Conservation (phyloP, 2,797 vertebrate species). For the Poecilia picta region DNA sequence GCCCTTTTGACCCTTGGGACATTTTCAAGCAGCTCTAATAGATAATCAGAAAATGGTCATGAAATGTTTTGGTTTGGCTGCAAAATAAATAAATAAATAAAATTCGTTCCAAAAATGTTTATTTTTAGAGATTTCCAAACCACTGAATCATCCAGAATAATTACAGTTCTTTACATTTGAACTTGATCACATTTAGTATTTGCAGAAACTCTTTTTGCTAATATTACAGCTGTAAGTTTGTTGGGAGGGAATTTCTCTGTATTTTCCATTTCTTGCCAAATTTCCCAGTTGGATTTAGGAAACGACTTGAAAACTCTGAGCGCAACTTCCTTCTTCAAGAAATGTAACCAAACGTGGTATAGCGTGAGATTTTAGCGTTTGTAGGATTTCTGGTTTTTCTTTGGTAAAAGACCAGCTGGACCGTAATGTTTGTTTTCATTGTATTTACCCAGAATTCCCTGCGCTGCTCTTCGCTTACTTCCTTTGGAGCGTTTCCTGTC, state of each 20-base stretch:
- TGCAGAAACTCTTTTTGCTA: background rate
- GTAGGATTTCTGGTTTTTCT: too few relatives aligned
- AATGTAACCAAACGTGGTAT: too few relatives aligned
- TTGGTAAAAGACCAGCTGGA: too few relatives aligned
- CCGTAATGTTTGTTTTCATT: too few relatives aligned
- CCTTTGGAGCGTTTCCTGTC: too few relatives aligned
- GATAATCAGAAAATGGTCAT: background rate
- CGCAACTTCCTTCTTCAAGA: too few relatives aligned
- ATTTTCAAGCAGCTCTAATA: background rate
- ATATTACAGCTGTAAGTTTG: background rate
- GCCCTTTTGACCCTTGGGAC: constrained; percentile 2
- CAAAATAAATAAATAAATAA: background rate
- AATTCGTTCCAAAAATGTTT: background rate
- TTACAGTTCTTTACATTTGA: background rate
- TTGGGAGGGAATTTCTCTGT: background rate
- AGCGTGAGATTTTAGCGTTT: too few relatives aligned
- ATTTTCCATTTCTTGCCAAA: background rate
- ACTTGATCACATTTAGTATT: background rate
- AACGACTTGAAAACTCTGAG: too few relatives aligned
- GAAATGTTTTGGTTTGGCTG: background rate
- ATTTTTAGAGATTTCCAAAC: background rate
- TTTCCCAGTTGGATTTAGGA: background rate
- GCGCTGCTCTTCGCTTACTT: too few relatives aligned
- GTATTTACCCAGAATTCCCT: too few relatives aligned
- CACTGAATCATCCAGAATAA: background rate